Conservation (phyloP, 2,113 vertebrate species). For the Eretmochelys imbricata region DNA sequence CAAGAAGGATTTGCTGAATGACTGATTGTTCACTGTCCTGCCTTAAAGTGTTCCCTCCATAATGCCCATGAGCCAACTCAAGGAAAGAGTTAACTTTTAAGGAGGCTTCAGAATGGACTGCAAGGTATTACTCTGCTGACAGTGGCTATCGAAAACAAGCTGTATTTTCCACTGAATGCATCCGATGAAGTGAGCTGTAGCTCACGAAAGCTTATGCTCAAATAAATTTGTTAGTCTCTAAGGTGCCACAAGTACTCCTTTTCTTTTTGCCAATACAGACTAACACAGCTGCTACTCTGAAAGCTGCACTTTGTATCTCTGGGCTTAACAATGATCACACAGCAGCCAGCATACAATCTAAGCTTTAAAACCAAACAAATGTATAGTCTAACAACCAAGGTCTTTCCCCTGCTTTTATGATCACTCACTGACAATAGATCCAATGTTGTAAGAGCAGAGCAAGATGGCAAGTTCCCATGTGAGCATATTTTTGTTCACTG, state of each 20-base stretch:
- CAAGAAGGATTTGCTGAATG: background rate
- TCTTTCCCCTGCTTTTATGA: background rate
- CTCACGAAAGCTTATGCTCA: no score
- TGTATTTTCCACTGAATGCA: background rate
- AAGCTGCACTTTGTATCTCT: background rate
- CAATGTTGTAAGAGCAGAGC: background rate
- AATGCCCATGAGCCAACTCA: background rate
- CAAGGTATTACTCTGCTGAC: background rate
- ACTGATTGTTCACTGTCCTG: background rate
- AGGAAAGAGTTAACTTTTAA: background rate
- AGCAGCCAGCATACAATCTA: background rate
- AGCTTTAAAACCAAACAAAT: background rate
- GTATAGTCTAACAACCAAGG: background rate
- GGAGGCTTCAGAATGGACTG: background rate
- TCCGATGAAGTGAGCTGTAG: no score
- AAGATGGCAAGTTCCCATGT: background rate
- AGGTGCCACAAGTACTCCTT: no score
- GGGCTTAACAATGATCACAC: background rate
- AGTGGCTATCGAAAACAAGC: background rate
- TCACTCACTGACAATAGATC: background rate
- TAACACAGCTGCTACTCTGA: no score
- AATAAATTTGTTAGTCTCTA: no score
- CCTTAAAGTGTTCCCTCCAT: background rate
- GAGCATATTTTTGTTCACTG: background rate
- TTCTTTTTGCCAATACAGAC: no score